Evolutionary conservation across 2,113 vertebrate genomes (phyloP).

Genomic region (Conger conger): DNA sequence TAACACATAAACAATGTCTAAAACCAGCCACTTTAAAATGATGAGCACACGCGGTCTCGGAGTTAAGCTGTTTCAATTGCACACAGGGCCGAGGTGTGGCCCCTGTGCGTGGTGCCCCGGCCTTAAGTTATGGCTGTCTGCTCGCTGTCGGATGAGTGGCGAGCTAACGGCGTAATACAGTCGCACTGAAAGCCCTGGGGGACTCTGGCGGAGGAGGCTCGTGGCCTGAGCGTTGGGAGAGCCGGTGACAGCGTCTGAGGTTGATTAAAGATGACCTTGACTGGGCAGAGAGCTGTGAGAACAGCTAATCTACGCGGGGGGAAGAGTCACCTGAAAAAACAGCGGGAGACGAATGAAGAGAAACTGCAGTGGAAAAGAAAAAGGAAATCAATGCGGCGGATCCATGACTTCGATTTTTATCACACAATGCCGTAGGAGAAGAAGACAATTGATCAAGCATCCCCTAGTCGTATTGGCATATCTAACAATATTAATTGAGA

Average conservation of each 20-base stretch:
- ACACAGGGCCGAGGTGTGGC: neutral
- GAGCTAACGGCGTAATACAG: conserved; percentile 3
- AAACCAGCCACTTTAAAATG: neutral
- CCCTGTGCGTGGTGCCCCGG: neutral
- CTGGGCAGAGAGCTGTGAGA: conserved; percentile 45
- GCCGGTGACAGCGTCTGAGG: conserved; percentile 36
- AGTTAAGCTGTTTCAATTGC: neutral
- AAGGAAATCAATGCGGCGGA: conserved; percentile 62
- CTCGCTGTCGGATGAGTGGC: neutral
- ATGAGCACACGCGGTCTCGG: neutral
- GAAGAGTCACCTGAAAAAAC: conserved; percentile 49
- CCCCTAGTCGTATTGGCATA: conserved; percentile 48
- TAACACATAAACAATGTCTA: neutral
- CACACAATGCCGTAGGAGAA: conserved; percentile 56
- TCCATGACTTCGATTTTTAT: conserved; percentile 66
- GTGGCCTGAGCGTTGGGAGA: conserved; percentile 26
- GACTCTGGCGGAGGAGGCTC: conserved; percentile 9
- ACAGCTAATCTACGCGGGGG: conserved; percentile 42
- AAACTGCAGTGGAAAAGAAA: conserved; percentile 49
- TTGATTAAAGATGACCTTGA: conserved; percentile 61
- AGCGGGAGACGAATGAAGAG: conserved; percentile 47
- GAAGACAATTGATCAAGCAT: conserved; percentile 57
- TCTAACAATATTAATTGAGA: conserved; percentile 63
- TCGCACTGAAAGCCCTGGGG: conserved; percentile 12
- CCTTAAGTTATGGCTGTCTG: neutral